Evolutionary conservation across 2,888 invertebrate species (phyloP), one percentile per base, ranked within the genome.

Genomic region (Pammene aurita): DNA sequence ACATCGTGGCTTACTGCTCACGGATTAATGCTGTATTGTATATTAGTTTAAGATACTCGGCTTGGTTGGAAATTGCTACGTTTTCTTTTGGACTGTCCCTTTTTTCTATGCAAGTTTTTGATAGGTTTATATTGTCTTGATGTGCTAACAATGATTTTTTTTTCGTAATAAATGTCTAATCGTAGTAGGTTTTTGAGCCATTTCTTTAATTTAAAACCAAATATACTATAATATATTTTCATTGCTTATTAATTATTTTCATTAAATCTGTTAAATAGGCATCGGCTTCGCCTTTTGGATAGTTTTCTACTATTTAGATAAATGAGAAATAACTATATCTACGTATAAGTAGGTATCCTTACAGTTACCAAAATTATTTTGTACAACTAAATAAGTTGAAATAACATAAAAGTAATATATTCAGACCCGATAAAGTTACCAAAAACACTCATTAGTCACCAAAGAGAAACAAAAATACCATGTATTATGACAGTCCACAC

Each of bases 1-100:
- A 69, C 71, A 71, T 69, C 69, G 62, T 69, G 69, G 69, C 69
- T 71, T 69, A 71, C 71, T 71, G 58, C 63, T 68, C 44, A 56
- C 46, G 55, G 54, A 69, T 69, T 69, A 69, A 69, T 60, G 63
- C 50, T 50, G 50, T 63, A 63, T 64, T 66, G 65, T 66, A 66
- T 50, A 63, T 64, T 57, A 63, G 50, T 57, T 63, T 63, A 57
- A 35, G 14, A 48, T 16, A 16, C 44, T 54, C n/a, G 26, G 14
- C n/a, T 41, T 26, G 6, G 35, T 55, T 14, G 54, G 26, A 34
- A 55, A 55, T 55, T 11, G 55, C 34, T 6, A 0, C 9, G 38
- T 52, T 63, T 42, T 42, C 50, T 52, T 0, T 35, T 61, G 6
- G n/a, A 26, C 16, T 10, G 5, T 14, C 2, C 34, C 10, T 38